These are phyloP conservation scores for Agapornis roseicollis DNA, from an alignment of 2,113 vertebrate species.

Conservation along the genomic window DNA sequence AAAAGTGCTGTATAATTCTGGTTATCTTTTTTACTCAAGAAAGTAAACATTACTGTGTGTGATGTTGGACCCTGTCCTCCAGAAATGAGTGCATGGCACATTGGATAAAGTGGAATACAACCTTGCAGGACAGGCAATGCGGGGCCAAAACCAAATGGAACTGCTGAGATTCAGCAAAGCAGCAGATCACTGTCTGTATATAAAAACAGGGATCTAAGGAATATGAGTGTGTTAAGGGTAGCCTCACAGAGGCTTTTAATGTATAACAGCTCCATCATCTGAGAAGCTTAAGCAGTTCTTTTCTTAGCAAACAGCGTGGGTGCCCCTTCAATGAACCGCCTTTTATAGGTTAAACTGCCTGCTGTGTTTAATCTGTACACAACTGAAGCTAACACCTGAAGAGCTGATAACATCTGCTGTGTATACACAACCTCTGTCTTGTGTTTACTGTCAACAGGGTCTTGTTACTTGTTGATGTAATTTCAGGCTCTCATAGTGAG, in stretches of 20 bases:
- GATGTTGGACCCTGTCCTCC: background rate
- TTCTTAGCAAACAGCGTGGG: background rate
- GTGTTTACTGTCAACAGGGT: constrained; percentile 5
- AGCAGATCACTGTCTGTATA: background rate
- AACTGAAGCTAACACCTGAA: constrained; percentile 1
- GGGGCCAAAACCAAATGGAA: background rate
- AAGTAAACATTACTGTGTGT: background rate
- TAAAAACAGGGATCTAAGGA: background rate
- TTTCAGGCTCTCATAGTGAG: background rate
- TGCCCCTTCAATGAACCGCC: background rate
- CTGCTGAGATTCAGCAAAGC: background rate
- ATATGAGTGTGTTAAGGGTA: fast-evolving
- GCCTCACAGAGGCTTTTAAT: background rate
- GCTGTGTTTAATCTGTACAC: background rate
- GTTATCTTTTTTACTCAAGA: background rate
- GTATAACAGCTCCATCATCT: background rate
- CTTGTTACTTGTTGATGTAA: constrained; percentile 6
- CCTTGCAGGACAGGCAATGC: background rate
- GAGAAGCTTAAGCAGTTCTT: background rate
- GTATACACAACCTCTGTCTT: background rate
- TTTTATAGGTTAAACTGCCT: background rate
- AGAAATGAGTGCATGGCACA: fast-evolving
- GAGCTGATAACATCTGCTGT: background rate
- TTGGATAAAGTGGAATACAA: background rate
- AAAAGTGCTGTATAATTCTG: background rate